Evolutionary conservation across 2,888 invertebrate genomes (phyloP).

Genomic region (Mechanitis messenoides): DNA sequence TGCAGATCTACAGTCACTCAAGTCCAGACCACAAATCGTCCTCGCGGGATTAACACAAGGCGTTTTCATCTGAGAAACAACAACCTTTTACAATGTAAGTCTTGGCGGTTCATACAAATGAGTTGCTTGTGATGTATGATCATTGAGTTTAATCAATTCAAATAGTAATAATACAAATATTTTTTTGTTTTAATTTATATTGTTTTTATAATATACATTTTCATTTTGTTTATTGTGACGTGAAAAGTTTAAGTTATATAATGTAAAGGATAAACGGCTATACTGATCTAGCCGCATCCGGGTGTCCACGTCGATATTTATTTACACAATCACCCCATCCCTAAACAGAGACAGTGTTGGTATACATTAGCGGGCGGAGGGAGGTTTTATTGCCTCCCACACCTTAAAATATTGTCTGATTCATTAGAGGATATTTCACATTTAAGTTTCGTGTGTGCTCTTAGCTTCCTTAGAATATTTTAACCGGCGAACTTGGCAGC

Average conservation of each 20-base stretch:
- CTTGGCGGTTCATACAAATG: slow-evolving; percentile 14
- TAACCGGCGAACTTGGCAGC: slow-evolving; percentile 54
- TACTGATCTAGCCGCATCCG: slow-evolving; percentile 33
- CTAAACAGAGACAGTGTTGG: slow-evolving; percentile 68
- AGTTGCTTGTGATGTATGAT: slow-evolving; percentile 14
- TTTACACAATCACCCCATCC: slow-evolving; percentile 63
- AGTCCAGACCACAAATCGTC: slow-evolving; percentile 60
- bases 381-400: slow-evolving; percentile 72
- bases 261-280: neutral
- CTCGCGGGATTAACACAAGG: slow-evolving; percentile 44
- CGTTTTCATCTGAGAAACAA: slow-evolving; percentile 29
- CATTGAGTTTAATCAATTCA: slow-evolving; percentile 3
- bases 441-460: slow-evolving; percentile 71
- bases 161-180: neutral
- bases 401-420: slow-evolving; percentile 77
- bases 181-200: too few relatives aligned
- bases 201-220: too few relatives aligned
- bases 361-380: slow-evolving; percentile 69
- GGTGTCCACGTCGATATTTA: slow-evolving; percentile 67
- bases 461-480: slow-evolving; percentile 55
- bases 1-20: slow-evolving; percentile 52
- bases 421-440: slow-evolving; percentile 76
- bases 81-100: slow-evolving; percentile 23
- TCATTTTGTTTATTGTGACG: neutral
- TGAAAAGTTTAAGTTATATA: neutral